phyloP scores from a whole-genome alignment of 2,113 vertebrate species.

The Trichechus manatus region DNA sequence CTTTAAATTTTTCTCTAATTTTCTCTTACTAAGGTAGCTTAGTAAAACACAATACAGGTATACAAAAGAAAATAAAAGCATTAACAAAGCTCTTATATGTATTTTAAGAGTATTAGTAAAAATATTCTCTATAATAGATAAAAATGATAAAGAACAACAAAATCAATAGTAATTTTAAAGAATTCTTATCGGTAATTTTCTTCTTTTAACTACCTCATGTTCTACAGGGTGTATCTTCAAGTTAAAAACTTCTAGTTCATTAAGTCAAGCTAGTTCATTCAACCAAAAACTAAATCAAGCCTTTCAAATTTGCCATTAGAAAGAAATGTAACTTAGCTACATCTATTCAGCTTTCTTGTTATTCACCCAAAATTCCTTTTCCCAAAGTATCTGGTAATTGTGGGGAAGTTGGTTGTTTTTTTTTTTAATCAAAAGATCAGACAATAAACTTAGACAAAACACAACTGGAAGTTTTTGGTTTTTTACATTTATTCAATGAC shows the following conservation, averaged over 20 bases:
- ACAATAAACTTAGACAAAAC: slow-evolving; percentile 6
- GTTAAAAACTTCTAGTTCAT: not conserved
- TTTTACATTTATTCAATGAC: slow-evolving; percentile 30
- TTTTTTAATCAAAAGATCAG: not conserved
- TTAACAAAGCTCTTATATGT: slow-evolving; percentile 10
- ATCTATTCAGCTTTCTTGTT: not conserved
- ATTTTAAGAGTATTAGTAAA: slow-evolving; percentile 19
- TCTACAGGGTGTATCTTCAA: not conserved
- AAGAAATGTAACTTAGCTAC: slow-evolving; percentile 26
- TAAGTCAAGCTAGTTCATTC: not conserved
- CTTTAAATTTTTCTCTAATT: not conserved
- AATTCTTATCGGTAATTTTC: slow-evolving; percentile 26
- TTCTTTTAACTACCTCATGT: not conserved
- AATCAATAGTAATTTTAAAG: not conserved
- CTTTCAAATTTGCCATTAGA: slow-evolving; percentile 31
- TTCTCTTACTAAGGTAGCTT: not conserved
- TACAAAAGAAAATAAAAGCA: not conserved
- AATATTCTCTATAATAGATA: slow-evolving; percentile 24
- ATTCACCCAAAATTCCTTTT: not conserved
- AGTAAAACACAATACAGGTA: slow-evolving; percentile 10
- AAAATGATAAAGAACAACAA: slow-evolving; percentile 44
- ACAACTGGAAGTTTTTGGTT: not conserved
- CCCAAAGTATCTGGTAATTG: not conserved
- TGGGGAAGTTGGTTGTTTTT: not conserved
- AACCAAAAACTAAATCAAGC: slow-evolving; percentile 5